These are phyloP conservation scores for Vidua macroura DNA, from an alignment of 2,113 vertebrate species.

Conservation along the genomic window DNA sequence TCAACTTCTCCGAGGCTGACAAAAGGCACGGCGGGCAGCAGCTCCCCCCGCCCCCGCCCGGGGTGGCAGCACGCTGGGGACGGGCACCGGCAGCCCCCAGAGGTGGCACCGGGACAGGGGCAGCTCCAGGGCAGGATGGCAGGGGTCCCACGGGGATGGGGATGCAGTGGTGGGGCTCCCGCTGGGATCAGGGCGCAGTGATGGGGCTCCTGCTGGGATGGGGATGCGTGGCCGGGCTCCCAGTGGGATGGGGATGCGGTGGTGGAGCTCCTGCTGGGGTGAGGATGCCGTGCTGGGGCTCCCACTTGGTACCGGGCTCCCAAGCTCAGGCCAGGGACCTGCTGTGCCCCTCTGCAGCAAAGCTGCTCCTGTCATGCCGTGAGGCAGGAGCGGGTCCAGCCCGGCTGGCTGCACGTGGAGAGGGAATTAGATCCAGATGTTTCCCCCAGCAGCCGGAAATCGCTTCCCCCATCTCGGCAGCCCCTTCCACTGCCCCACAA, in stretches of 20 bases:
- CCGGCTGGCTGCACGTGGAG: neutral
- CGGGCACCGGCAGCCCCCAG: neutral
- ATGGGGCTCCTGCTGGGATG: fast-evolving
- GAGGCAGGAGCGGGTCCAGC: neutral
- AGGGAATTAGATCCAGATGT: conserved; percentile 51
- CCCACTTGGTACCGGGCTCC: neutral
- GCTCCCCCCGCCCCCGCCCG: neutral
- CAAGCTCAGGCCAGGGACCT: neutral
- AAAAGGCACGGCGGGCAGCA: neutral
- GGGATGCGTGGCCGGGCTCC: fast-evolving
- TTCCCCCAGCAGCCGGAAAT: neutral
- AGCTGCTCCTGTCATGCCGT: fast-evolving
- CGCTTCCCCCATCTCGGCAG: neutral
- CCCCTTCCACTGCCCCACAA: neutral
- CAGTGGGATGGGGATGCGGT: neutral
- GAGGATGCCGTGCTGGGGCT: neutral
- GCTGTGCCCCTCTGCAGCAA: neutral
- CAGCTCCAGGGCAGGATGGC: fast-evolving
- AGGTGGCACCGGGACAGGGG: neutral
- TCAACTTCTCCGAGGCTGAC: conserved; percentile 45
- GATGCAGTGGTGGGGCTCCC: fast-evolving
- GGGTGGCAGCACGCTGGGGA: neutral
- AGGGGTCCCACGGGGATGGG: neutral
- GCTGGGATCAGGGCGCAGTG: fast-evolving
- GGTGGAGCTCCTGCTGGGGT: no score